Conservation (phyloP, 2,113 vertebrate genomes). For the Antidorcas marsupialis region DNA sequence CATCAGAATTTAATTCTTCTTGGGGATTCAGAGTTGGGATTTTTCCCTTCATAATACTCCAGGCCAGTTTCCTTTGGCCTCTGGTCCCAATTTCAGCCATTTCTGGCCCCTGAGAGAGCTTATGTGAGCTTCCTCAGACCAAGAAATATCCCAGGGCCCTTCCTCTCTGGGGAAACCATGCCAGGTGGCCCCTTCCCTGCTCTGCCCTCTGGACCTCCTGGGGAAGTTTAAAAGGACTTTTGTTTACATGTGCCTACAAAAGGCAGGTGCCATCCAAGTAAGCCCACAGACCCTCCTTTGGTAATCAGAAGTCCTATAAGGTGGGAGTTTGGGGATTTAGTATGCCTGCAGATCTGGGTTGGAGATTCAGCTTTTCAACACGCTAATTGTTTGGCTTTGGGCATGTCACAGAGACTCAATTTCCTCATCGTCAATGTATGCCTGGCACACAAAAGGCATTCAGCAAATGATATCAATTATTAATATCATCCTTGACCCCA, state of each 20-base stretch:
- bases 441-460: background rate
- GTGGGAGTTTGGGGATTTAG: background rate
- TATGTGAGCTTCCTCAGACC: conserved; percentile 1
- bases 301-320: background rate
- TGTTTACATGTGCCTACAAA: background rate
- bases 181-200: background rate
- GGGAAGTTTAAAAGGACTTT: conserved; percentile 1
- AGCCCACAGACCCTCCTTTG: background rate
- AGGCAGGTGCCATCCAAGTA: background rate
- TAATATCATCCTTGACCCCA: background rate
- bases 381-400: background rate
- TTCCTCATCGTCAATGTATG: background rate
- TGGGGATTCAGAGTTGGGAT: background rate
- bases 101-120: conserved; percentile 12
- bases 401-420: background rate
- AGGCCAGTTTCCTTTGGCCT: conserved; percentile 29
- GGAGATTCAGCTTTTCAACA: background rate
- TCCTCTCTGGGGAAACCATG: conserved; percentile 26
- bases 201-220: background rate
- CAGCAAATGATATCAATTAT: background rate
- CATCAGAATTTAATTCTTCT: conserved; percentile 32
- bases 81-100: conserved; percentile 33
- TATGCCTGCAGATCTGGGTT: background rate
- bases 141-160: conserved; percentile 33
- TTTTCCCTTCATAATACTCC: conserved; percentile 8